A percentile compares a stretch with the other conserved stretches of the same genome.
phyloP scores from a whole-genome alignment of 2,113 vertebrate species.

The Rhinoptilus africanus region DNA sequence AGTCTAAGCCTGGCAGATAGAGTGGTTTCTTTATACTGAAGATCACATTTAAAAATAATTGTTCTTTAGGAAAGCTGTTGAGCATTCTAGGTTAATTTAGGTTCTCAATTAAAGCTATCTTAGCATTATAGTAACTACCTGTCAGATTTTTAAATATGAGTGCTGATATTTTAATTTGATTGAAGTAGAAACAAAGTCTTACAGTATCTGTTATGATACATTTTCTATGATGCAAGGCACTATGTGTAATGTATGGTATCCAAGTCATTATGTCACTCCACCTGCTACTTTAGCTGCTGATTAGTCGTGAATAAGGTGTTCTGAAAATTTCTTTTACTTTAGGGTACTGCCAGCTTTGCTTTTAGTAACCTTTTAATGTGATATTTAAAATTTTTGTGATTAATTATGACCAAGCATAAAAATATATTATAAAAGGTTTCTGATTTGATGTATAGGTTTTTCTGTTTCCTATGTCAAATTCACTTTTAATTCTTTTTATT shows the following conservation, averaged over 20 bases:
- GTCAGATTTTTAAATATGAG: background rate
- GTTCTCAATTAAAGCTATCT: background rate
- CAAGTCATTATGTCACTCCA: background rate
- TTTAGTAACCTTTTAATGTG: background rate
- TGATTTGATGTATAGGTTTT: background rate
- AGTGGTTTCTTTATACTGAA: background rate
- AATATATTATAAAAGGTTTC: background rate
- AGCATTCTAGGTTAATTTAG: background rate
- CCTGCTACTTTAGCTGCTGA: background rate
- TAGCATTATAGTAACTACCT: background rate
- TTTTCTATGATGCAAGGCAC: background rate
- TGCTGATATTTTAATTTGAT: background rate
- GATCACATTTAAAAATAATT: background rate
- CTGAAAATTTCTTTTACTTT: background rate
- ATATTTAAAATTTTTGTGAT: background rate
- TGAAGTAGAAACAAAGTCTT: background rate
- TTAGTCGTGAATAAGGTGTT: background rate
- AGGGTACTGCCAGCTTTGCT: background rate
- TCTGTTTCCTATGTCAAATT: background rate
- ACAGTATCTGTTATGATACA: background rate
- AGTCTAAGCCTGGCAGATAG: background rate
- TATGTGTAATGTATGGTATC: background rate
- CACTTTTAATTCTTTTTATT: background rate
- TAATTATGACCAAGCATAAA: background rate
- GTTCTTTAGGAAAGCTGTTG: background rate